Conservation (phyloP, 2,888 invertebrate genomes). For the Harmothoe impar region DNA sequence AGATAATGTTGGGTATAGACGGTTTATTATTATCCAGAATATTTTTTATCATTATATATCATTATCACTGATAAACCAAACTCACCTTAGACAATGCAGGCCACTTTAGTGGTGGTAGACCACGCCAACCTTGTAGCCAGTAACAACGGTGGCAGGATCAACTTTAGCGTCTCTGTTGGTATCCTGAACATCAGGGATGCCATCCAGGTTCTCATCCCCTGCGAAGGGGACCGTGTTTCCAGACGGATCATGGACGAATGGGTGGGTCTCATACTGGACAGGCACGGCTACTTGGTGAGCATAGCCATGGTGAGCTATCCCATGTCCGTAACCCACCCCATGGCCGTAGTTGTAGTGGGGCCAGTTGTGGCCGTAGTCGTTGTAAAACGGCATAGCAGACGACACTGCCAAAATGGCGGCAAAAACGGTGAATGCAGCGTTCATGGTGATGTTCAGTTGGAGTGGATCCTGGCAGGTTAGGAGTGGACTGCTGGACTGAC, state of each 20-base stretch:
- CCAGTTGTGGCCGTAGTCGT: neutral
- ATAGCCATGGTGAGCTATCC: constrained; percentile 19
- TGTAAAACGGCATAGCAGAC: constrained; percentile 11
- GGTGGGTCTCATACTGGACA: neutral
- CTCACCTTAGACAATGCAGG: too few species aligned
- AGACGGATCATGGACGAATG: constrained; percentile 1
- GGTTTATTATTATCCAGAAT: too few species aligned
- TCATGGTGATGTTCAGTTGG: constrained; percentile 18
- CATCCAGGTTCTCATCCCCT: constrained; percentile 55
- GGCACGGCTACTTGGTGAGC: constrained; percentile 41
- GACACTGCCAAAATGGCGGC: constrained; percentile 24
- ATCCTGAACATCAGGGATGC: constrained; percentile 35
- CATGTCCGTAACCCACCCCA: too few species aligned
- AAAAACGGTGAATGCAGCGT: neutral
- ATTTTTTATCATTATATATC: neutral
- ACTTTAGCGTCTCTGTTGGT: constrained; percentile 51
- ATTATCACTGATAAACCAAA: neutral
- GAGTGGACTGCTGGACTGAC: too few species aligned
- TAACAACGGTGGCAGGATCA: neutral
- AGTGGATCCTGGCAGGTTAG: too few species aligned
- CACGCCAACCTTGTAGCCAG: constrained; percentile 30
- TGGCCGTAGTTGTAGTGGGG: neutral
- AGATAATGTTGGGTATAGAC: too few species aligned
- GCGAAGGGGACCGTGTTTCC: constrained; percentile 43
- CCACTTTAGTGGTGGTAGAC: constrained; percentile 10